A percentile compares a stretch with the other conserved stretches of the same genome.
Evolutionary conservation across 2,888 invertebrate species (phyloP).

Genomic region (Tenthredo livida): DNA sequence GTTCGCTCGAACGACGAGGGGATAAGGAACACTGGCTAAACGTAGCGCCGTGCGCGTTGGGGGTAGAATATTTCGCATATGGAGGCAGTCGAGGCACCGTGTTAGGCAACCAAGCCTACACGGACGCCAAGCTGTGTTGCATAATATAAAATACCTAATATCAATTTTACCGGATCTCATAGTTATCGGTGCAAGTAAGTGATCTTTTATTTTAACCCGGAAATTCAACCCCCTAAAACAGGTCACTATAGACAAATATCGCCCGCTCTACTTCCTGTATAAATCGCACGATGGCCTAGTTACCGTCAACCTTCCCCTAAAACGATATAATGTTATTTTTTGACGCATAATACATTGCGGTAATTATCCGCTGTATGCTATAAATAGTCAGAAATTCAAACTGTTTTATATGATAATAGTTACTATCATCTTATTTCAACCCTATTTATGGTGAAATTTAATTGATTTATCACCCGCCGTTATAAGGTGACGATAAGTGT

Average conservation of each 20-base stretch:
- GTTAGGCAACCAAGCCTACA: conserved; percentile 70
- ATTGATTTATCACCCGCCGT: conserved; percentile 42
- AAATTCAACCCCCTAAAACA: conserved; percentile 60
- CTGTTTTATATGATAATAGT: not conserved
- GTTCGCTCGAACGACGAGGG: not conserved
- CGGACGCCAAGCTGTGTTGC: conserved; percentile 64
- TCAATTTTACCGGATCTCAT: conserved; percentile 17
- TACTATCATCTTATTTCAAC: not conserved
- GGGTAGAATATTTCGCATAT: conserved; percentile 65
- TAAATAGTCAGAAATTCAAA: not conserved
- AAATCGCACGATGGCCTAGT: conserved; percentile 51
- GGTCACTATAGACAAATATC: conserved; percentile 69
- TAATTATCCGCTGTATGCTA: not conserved
- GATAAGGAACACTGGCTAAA: conserved; percentile 38
- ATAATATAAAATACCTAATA: conserved; percentile 28
- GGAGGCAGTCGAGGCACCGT: conserved; percentile 69
- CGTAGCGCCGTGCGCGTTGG: conserved; percentile 55
- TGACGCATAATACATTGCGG: conserved; percentile 9
- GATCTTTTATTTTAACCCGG: conserved; percentile 5
- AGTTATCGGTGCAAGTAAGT: conserved; percentile 54
- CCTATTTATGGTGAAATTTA: conserved; percentile 17
- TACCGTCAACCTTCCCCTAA: conserved; percentile 31
- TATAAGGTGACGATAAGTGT: conserved; percentile 20
- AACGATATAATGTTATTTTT: conserved; percentile 15
- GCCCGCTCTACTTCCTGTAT: conserved; percentile 51